Evolutionary conservation across 2,888 invertebrate species (phyloP).

Genomic region (Lepidochrysops patricia): DNA sequence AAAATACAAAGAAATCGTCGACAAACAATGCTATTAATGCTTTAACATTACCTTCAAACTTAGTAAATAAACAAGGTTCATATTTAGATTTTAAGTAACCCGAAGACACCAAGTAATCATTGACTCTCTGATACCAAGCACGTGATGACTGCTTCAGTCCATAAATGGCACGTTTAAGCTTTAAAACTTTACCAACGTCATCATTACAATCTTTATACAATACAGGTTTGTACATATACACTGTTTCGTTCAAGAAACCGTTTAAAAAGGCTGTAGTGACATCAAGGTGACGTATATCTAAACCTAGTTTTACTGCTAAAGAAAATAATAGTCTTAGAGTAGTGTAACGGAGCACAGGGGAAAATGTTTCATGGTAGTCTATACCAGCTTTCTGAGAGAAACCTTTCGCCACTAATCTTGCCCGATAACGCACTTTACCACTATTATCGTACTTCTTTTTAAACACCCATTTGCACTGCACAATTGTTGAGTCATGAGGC

Average conservation of each 20-base stretch:
- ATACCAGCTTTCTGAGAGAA: too few species aligned
- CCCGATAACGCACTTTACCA: too few species aligned
- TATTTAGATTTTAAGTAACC: background rate
- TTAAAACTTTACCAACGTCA: too few species aligned
- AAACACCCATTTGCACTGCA: background rate
- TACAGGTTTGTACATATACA: background rate
- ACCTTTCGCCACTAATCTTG: too few species aligned
- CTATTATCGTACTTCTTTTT: background rate
- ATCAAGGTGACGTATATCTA: too few species aligned
- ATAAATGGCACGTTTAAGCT: background rate
- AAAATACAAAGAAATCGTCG: background rate
- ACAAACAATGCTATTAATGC: background rate
- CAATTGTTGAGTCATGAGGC: slow-evolving; percentile 11
- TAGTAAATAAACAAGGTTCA: background rate
- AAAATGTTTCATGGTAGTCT: too few species aligned
- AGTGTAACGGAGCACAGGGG: too few species aligned
- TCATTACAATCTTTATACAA: background rate
- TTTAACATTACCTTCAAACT: background rate
- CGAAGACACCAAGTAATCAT: background rate
- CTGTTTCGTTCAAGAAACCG: too few species aligned
- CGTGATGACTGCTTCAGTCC: background rate
- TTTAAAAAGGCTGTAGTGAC: too few species aligned
- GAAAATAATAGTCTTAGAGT: too few species aligned
- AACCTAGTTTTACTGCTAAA: too few species aligned
- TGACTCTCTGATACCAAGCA: background rate